These are phyloP conservation scores for Drosophila tsacasi DNA, from an alignment of 1,140 invertebrate species.

Conservation along the genomic window DNA sequence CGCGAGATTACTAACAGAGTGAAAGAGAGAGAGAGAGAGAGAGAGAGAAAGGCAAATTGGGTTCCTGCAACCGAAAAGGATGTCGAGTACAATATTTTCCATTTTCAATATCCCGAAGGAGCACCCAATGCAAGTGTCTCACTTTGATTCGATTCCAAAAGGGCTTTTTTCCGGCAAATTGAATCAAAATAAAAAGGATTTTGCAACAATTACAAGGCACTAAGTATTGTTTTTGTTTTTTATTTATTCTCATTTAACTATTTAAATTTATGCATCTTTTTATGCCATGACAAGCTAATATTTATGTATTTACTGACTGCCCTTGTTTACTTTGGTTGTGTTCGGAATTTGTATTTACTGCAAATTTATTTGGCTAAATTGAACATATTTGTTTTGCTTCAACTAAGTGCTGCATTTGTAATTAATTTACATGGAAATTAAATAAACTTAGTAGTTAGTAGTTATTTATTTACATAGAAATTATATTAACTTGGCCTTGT, in stretches of 20 bases:
- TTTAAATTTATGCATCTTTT: not conserved
- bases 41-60: not conserved
- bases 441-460: not conserved
- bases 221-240: not conserved
- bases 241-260: not conserved
- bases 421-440: not conserved
- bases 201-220: not conserved
- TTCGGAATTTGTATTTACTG: not conserved
- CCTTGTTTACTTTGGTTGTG: not conserved
- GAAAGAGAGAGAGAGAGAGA: not conserved
- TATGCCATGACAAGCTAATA: not conserved
- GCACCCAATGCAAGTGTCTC: not conserved
- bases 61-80: not conserved
- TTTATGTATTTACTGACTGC: not conserved
- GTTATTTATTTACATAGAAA: too few species aligned
- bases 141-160: not conserved
- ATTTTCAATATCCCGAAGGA: conserved; percentile 3
- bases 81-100: not conserved
- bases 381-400: too few species aligned
- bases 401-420: not conserved
- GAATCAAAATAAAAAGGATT: not conserved
- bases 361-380: not conserved
- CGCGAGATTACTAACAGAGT: conserved; percentile 1
- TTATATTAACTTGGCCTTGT: too few species aligned
- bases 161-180: not conserved